Conservation (phyloP, 2,797 vertebrate genomes). For the Streptopelia turtur region DNA sequence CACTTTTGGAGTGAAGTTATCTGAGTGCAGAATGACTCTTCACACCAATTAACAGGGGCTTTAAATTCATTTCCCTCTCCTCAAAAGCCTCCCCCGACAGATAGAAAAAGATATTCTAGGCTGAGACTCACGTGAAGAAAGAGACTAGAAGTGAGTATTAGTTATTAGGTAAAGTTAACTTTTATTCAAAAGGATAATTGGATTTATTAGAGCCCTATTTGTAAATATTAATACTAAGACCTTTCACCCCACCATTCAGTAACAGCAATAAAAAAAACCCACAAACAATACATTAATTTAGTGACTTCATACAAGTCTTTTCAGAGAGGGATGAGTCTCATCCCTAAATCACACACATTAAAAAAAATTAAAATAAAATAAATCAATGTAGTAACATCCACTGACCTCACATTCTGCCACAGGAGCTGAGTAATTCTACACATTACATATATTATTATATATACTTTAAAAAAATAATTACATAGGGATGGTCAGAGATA, state of each 20-base stretch:
- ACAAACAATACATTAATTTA: neutral
- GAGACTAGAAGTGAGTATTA: neutral
- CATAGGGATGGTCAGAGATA: neutral
- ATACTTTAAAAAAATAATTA: neutral
- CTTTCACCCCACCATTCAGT: neutral
- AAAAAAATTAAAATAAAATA: neutral
- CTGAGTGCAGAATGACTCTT: neutral
- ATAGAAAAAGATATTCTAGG: neutral
- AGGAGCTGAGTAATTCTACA: neutral
- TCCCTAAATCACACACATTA: neutral
- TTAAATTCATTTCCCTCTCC: neutral
- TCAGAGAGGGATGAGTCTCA: neutral
- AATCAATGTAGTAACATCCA: neutral
- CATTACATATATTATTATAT: too few relatives aligned
- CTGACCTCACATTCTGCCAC: neutral
- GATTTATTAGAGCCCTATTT: neutral
- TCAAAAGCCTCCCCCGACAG: neutral
- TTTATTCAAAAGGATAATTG: too few relatives aligned
- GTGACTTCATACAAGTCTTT: neutral
- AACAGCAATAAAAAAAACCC: neutral
- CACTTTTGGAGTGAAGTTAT: neutral
- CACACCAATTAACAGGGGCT: accelerated
- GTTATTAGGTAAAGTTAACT: neutral
- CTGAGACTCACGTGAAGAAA: accelerated
- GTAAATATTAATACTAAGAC: neutral